Conservation (phyloP, 1,140 invertebrate genomes). For the Argopecten irradians region DNA sequence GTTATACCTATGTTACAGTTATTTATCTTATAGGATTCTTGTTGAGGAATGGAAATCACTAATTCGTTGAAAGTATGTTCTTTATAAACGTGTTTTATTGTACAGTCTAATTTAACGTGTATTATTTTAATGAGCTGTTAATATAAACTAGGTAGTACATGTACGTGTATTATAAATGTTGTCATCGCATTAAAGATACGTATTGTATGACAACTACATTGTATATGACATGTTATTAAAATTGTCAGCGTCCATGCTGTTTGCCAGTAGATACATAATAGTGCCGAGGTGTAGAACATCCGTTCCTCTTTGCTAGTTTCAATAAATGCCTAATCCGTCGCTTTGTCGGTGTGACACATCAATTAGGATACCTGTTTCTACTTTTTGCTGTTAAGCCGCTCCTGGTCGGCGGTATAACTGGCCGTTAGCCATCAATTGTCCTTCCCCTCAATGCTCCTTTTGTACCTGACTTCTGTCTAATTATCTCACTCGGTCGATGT, state of each 20-base stretch:
- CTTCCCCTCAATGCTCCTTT: not conserved
- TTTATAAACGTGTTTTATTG: no score
- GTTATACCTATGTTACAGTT: no score
- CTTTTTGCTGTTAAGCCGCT: not conserved
- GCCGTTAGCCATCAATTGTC: not conserved
- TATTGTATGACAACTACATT: no score
- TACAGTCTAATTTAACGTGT: no score
- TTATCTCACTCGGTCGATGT: slow-evolving; percentile 8
- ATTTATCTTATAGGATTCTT: no score
- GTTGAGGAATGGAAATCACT: no score
- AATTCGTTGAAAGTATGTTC: no score
- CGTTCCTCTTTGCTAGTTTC: not conserved
- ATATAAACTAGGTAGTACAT: no score
- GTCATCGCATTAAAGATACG: no score
- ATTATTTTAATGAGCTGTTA: no score
- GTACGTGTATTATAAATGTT: no score
- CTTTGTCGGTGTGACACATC: not conserved
- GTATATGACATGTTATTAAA: no score
- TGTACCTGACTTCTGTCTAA: not conserved
- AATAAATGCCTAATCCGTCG: not conserved
- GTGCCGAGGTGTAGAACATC: not conserved
- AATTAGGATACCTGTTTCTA: not conserved
- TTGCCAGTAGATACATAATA: not conserved
- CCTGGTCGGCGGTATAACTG: not conserved
- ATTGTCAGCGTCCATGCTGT: not conserved